Evolutionary conservation across 2,113 vertebrate species (phyloP).

Genomic region (Probosciger aterrimus): DNA sequence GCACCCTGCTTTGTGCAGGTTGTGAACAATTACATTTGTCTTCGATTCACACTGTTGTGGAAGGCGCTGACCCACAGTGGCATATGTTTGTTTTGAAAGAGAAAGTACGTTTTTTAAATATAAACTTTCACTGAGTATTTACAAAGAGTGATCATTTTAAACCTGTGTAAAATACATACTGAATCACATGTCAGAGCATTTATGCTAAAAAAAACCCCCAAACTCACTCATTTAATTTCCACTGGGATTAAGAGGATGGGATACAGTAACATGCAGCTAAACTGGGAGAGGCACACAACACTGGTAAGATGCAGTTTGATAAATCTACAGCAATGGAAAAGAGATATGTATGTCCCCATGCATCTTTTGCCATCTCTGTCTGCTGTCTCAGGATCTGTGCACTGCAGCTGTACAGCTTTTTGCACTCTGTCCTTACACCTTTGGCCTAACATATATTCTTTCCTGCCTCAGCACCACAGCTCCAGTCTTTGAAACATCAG

Average conservation of each 20-base stretch:
- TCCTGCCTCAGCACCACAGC: neutral
- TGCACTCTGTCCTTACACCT: neutral
- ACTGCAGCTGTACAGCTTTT: neutral
- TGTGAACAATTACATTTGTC: neutral
- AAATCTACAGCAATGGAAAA: neutral
- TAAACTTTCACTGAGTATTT: neutral
- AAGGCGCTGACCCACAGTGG: neutral
- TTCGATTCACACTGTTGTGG: neutral
- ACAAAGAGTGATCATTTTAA: neutral
- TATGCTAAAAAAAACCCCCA: neutral
- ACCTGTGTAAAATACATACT: neutral
- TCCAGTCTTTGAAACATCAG: neutral
- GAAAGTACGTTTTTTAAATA: neutral
- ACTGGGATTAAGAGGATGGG: neutral
- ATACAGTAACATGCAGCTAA: neutral
- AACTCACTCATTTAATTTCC: neutral
- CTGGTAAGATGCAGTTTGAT: neutral
- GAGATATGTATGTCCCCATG: accelerated
- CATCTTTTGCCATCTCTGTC: neutral
- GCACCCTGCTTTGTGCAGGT: neutral
- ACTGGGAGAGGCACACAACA: neutral
- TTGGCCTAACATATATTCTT: neutral
- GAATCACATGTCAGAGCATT: neutral
- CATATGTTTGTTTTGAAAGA: neutral
- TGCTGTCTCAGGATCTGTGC: neutral